Percentiles rank a stretch among this genome's conserved stretches.
Evolutionary conservation across 2,888 invertebrate genomes (phyloP).

Genomic region (Diarsia mendica): DNA sequence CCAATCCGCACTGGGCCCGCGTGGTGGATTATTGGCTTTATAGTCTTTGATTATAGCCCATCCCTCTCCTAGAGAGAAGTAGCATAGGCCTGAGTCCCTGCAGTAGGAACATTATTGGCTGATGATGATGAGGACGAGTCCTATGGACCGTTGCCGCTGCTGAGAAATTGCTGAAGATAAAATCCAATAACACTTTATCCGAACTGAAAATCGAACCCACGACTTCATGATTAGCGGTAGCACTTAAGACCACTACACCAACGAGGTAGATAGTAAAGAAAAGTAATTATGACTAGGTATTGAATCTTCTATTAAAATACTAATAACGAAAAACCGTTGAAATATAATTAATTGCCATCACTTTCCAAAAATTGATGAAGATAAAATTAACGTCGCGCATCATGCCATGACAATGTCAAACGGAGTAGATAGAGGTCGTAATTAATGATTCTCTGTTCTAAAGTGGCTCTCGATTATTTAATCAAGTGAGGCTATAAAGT

Average conservation of each 20-base stretch:
- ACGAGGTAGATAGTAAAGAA: background rate
- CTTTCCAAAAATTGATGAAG: conserved; percentile 53
- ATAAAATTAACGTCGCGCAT: conserved; percentile 47
- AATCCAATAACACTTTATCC: background rate
- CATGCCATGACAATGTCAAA: conserved; percentile 52
- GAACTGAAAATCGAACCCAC: background rate
- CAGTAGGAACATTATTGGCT: too few species aligned
- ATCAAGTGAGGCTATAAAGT: conserved; percentile 5
- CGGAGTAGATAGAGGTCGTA: conserved; percentile 28
- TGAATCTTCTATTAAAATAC: background rate
- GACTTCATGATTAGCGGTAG: too few species aligned
- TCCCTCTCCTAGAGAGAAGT: too few species aligned
- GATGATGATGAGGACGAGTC: too few species aligned
- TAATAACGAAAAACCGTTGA: conserved; percentile 3
- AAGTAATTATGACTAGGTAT: background rate
- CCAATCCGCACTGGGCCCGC: too few species aligned
- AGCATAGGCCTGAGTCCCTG: too few species aligned
- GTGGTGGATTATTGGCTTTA: too few species aligned
- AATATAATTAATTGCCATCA: conserved; percentile 42
- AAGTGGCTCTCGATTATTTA: conserved; percentile 18
- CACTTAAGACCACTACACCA: background rate
- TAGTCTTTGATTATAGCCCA: too few species aligned
- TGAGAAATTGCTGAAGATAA: background rate
- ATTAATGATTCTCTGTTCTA: conserved; percentile 52
- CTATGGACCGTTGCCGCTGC: too few species aligned